Evolutionary conservation across 2,888 invertebrate genomes (phyloP), one percentile per base, ranked within the genome.

Genomic region (Hydraecia micacea): DNA sequence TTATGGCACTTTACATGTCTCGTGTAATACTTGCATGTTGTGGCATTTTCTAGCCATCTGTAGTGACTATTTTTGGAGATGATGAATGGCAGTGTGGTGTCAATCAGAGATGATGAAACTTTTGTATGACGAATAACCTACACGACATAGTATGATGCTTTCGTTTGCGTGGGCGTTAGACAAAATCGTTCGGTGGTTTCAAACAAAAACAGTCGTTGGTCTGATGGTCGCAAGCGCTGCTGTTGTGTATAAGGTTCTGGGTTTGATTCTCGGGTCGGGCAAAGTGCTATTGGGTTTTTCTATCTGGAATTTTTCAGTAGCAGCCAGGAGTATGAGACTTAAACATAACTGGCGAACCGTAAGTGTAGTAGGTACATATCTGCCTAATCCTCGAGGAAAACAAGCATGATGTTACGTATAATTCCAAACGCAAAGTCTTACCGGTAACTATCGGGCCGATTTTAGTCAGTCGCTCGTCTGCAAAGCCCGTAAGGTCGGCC

Each of bases 401-500:
- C 13, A 65, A 8, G 36, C 21, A 21, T 21, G 32, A 21, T 5
- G 32, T 62, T 18, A 28, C 28, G 18, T 25, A 6, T 63, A n/a
- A 21, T 1, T 9, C 18, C 46, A n/a, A 28, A 55, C 1, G 7
- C 1, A 68, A 28, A 68, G 15, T n/a, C 15, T 42, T 28, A n/a
- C 32, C 4, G 8, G 9, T 68, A 36, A 25, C 3, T 55, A 46
- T 39, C n/a, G 6, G 18, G 5, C 11, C 15, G 0, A 36, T 69
- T 70, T 70, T 7, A 62, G 65, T 49, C 18, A 70, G 77, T 66
- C 58, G 77, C 32, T 58, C 73, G 86, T 85, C 69, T 76, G 73
- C 36, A 6, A 7, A 55, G 42, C 46, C 88, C 88, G 84, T 90
- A 86, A 86, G 77, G 81, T 89, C 83, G 87, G 86, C 83, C 93